Percentiles rank a stretch among this genome's conserved stretches.
These are phyloP conservation scores for Pachypsylla venusta DNA, from an alignment of 1,140 invertebrate genomes.

Conservation along the genomic window DNA sequence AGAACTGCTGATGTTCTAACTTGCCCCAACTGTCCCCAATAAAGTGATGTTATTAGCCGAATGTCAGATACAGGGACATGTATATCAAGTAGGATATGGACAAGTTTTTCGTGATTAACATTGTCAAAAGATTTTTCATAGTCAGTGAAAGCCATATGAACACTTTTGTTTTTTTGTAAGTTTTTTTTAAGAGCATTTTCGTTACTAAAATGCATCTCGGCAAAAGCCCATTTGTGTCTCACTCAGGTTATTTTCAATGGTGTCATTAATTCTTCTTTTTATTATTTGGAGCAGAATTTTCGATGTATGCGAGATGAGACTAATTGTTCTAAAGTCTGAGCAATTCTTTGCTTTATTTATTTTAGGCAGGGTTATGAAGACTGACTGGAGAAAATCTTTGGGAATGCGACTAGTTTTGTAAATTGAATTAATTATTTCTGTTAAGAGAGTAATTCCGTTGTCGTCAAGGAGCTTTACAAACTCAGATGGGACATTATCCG, in stretches of 20 bases:
- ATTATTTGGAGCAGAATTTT: neutral
- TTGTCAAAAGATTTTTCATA: slow-evolving; percentile 13
- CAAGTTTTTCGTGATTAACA: neutral
- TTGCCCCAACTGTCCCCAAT: neutral
- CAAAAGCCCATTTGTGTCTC: slow-evolving; percentile 1
- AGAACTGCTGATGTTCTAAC: neutral
- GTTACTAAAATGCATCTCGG: too few species aligned
- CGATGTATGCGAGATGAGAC: neutral
- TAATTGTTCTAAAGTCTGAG: neutral
- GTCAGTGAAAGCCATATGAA: neutral
- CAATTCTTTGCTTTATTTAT: slow-evolving; percentile 6
- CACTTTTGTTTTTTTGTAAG: neutral
- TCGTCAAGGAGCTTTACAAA: too few species aligned
- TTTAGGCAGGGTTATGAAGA: neutral
- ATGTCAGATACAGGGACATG: neutral
- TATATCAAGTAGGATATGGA: neutral
- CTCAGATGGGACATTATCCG: too few species aligned
- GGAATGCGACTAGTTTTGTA: too few species aligned
- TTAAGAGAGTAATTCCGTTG: too few species aligned
- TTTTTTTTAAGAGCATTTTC: too few species aligned
- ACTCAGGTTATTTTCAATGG: neutral
- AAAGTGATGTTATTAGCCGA: neutral
- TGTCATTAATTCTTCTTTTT: neutral
- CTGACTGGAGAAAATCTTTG: too few species aligned
- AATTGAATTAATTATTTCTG: too few species aligned